Conservation (phyloP, 1,140 invertebrate genomes). For the Riptortus pedestris region DNA sequence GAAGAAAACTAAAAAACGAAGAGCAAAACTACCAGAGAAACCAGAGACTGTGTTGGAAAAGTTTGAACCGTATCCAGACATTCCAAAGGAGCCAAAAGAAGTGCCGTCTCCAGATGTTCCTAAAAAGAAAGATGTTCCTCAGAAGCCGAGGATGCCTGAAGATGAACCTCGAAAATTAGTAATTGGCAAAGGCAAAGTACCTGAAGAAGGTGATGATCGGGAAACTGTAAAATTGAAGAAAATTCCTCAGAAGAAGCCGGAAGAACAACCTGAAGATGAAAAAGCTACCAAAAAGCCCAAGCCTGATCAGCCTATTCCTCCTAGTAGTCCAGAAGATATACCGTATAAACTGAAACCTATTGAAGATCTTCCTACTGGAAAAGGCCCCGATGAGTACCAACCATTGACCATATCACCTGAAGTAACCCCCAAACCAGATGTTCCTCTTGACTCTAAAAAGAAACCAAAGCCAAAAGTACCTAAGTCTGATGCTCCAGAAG, state of each 20-base stretch:
- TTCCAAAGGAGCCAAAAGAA: slow-evolving; percentile 30
- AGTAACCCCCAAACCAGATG: slow-evolving; percentile 29
- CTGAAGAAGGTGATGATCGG: slow-evolving; percentile 30
- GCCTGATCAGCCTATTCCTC: slow-evolving; percentile 33
- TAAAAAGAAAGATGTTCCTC: slow-evolving; percentile 36
- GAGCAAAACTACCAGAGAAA: slow-evolving; percentile 39
- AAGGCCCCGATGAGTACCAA: slow-evolving; percentile 26
- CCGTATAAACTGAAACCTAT: slow-evolving; percentile 31
- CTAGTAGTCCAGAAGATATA: slow-evolving; percentile 30
- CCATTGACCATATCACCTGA: slow-evolving; percentile 29
- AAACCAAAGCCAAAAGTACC: slow-evolving; percentile 28
- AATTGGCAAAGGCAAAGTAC: slow-evolving; percentile 36
- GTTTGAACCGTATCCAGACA: slow-evolving; percentile 38
- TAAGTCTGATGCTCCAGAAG: slow-evolving; percentile 29
- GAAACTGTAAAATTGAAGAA: slow-evolving; percentile 31
- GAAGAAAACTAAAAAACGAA: slow-evolving; percentile 46
- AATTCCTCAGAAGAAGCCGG: slow-evolving; percentile 23
- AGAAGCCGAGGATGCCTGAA: slow-evolving; percentile 35
- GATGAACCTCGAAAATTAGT: slow-evolving; percentile 39
- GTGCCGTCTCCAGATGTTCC: slow-evolving; percentile 30
- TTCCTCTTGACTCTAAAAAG: slow-evolving; percentile 32
- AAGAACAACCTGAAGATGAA: slow-evolving; percentile 29
- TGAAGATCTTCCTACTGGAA: slow-evolving; percentile 31
- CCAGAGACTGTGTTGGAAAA: slow-evolving; percentile 41
- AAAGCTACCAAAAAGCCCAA: slow-evolving; percentile 32